Evolutionary conservation across 2,797 vertebrate genomes (phyloP).

Genomic region (Gallinago stenura): DNA sequence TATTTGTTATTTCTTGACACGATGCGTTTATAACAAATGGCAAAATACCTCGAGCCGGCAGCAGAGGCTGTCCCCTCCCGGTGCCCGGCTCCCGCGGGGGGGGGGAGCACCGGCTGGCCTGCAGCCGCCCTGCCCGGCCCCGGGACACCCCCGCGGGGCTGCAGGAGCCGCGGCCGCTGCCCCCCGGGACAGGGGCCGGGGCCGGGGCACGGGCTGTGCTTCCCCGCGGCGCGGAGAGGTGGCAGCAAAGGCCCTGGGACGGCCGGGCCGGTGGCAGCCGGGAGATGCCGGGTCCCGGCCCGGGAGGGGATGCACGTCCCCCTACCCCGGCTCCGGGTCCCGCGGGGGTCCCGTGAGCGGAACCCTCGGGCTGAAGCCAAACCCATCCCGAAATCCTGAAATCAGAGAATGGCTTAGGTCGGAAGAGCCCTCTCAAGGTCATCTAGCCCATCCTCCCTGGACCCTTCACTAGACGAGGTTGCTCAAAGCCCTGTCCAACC

Average conservation of each 20-base stretch:
- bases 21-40: rapidly evolving
- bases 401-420: neutral
- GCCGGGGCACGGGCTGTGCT: conserved; percentile 19
- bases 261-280: neutral
- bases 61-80: neutral
- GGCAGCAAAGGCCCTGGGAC: conserved; percentile 67
- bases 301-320: neutral
- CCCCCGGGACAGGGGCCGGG: neutral
- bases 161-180: neutral
- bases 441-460: neutral
- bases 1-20: neutral
- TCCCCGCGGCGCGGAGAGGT: conserved; percentile 55
- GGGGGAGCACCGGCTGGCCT: neutral
- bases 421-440: neutral
- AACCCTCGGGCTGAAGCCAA: neutral
- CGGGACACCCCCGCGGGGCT: neutral
- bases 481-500: neutral
- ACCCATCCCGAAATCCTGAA: neutral
- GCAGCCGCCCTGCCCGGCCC: neutral
- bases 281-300: neutral
- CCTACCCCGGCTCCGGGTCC: too few species aligned
- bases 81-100: neutral
- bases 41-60: rapidly evolving
- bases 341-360: neutral
- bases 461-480: neutral